Evolutionary conservation across 2,797 vertebrate species (phyloP).

Genomic region (Labroides dimidiatus): DNA sequence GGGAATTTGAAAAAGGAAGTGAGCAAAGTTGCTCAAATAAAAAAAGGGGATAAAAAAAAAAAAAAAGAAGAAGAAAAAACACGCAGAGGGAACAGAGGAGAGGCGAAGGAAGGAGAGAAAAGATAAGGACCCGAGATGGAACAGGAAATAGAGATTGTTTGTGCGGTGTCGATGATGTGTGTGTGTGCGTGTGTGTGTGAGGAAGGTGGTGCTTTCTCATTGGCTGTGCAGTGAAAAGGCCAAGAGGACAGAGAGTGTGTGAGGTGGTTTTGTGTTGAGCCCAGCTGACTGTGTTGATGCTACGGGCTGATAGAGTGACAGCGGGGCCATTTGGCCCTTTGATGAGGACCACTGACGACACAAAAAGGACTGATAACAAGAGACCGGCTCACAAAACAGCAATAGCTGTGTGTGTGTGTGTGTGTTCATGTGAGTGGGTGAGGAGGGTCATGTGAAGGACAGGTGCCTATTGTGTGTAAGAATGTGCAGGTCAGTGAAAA

Average conservation of each 20-base stretch:
- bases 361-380: constrained; percentile 61
- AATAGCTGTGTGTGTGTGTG: constrained; percentile 1
- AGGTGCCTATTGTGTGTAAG: constrained; percentile 66
- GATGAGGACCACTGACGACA: constrained; percentile 63
- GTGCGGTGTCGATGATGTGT: background rate
- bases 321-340: constrained; percentile 61
- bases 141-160: background rate
- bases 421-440: background rate
- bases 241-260: constrained; percentile 18
- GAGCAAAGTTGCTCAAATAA: constrained; percentile 30
- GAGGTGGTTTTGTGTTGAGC: constrained; percentile 46
- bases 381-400: constrained; percentile 47
- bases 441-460: constrained; percentile 69
- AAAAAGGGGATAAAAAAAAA: constrained; percentile 26
- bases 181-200: constrained; percentile 2
- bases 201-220: constrained; percentile 30
- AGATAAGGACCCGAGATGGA: constrained; percentile 1
- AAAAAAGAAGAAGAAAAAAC: constrained; percentile 10
- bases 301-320: constrained; percentile 61
- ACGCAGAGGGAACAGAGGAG: constrained; percentile 12
- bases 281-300: constrained; percentile 74
- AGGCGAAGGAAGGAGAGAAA: constrained; percentile 4
- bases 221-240: constrained; percentile 33
- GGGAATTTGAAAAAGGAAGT: constrained; percentile 59
- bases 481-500: constrained; percentile 69